Percentiles rank a stretch among this genome's conserved stretches.
Conservation (phyloP, 2,113 vertebrate genomes). For the Gobio gobio region DNA sequence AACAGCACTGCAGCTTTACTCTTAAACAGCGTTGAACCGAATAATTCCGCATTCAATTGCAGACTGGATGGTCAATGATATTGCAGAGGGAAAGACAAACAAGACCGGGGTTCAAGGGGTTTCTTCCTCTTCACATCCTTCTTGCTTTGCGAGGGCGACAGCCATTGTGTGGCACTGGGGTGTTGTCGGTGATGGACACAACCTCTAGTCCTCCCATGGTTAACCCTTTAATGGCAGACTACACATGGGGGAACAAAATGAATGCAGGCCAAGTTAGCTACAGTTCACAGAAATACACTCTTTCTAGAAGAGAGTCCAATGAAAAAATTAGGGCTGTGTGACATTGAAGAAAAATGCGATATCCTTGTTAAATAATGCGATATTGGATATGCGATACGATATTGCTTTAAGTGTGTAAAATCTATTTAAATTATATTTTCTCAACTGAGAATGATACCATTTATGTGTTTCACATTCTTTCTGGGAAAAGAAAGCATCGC, state of each 20-base stretch:
- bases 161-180: constrained; percentile 93
- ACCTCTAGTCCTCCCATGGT: constrained; percentile 91
- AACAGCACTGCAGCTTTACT: neutral
- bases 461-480: too few relatives aligned
- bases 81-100: constrained; percentile 41
- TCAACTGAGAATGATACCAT: too few relatives aligned
- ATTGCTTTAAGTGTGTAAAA: too few relatives aligned
- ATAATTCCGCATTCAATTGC: constrained; percentile 14
- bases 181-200: constrained; percentile 96
- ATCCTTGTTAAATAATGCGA: too few relatives aligned
- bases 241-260: constrained; percentile 58
- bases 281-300: neutral
- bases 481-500: too few relatives aligned
- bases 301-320: neutral
- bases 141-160: constrained; percentile 92
- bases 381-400: too few relatives aligned
- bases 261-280: constrained; percentile 1
- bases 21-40: neutral
- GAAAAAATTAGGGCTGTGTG: neutral
- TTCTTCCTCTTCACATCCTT: constrained; percentile 74
- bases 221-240: constrained; percentile 93
- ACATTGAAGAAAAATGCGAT: too few relatives aligned
- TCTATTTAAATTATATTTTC: too few relatives aligned
- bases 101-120: constrained; percentile 42
- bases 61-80: constrained; percentile 16